Conservation (phyloP, 2,797 vertebrate species). For the Bufotes viridis region DNA sequence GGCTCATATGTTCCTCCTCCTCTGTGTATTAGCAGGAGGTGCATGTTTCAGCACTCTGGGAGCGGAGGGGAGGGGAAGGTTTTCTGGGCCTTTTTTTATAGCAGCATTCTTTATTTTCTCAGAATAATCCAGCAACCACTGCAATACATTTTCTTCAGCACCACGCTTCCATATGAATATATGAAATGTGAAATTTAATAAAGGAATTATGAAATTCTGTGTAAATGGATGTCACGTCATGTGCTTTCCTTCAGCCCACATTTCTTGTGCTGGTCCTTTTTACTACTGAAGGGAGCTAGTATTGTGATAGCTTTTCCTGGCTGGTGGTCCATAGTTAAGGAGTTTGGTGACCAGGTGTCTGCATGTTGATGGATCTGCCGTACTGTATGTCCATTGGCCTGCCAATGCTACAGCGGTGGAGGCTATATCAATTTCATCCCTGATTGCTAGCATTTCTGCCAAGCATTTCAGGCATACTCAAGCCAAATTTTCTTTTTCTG, state of each 20-base stretch:
- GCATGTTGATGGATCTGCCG: background rate
- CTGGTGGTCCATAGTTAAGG: background rate
- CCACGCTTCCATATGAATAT: background rate
- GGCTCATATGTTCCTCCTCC: conserved; percentile 14
- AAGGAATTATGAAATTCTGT: conserved; percentile 8
- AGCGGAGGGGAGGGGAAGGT: background rate
- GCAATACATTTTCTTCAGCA: background rate
- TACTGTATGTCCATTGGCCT: background rate
- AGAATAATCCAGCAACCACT: background rate
- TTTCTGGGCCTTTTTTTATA: background rate
- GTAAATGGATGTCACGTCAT: background rate
- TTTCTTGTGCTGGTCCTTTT: background rate
- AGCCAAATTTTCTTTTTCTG: background rate
- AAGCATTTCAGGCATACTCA: background rate
- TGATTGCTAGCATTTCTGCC: background rate
- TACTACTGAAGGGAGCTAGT: background rate
- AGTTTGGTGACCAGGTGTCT: background rate
- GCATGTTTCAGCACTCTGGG: conserved; percentile 23
- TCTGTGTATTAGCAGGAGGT: conserved; percentile 13
- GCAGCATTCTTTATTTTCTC: background rate
- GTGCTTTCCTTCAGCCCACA: background rate
- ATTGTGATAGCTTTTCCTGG: background rate
- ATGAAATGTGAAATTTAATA: conserved; percentile 31
- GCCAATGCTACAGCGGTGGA: background rate
- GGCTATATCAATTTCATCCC: background rate